Evolutionary conservation across 64 coral and sea anemone species (phyloP), one percentile per base, ranked within the genome.

Genomic region (Catalaphyllia jardinei): DNA sequence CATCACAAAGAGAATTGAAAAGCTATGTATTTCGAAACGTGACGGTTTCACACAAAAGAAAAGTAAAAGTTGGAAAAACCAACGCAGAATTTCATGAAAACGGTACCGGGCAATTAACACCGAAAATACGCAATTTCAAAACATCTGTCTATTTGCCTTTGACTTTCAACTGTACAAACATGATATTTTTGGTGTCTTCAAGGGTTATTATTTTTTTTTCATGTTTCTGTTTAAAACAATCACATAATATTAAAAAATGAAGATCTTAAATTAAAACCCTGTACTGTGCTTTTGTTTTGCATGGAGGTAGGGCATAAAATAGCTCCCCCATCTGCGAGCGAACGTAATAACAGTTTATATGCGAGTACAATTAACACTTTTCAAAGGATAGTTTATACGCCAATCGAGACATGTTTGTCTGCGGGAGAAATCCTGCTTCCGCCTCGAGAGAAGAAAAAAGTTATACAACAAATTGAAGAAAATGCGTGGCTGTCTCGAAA

Each of bases 131-230:
- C 12, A n/a, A 38, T 51, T 13, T 27, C 27, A 39, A 16, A 46
- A 35, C 81, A 85, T 38, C 62, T 71, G 81, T 60, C 22, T 85
- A 27, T 85, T 85, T 71, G 15, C 1, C 28, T 71, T 71, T 14
- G 33, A 19, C 63, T 85, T 85, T 85, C 24, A 25, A 50, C 35
- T 71, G 38, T 85, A 28, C 63, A 85, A 85, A 85, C 25, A 83
- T 14, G 51, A 13, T 51, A 16, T 7, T 12, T 51, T 71, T 22
- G 4, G 38, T 85, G 69, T 85, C 63, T 71, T 64, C 11, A 6
- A 29, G 12, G 19, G 6, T n/a, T 67, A 29, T 71, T 71, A 59
- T 39, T 7, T 13, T 67, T 22, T 69, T 22, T 11, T 27, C 10
- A 27, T 4, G 22, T 27, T 27, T 27, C 11, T 27, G 22, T 69